Percentiles rank a stretch among this genome's conserved stretches.
phyloP scores from a whole-genome alignment of 2,888 invertebrate species.

The Cryptops parisi region DNA sequence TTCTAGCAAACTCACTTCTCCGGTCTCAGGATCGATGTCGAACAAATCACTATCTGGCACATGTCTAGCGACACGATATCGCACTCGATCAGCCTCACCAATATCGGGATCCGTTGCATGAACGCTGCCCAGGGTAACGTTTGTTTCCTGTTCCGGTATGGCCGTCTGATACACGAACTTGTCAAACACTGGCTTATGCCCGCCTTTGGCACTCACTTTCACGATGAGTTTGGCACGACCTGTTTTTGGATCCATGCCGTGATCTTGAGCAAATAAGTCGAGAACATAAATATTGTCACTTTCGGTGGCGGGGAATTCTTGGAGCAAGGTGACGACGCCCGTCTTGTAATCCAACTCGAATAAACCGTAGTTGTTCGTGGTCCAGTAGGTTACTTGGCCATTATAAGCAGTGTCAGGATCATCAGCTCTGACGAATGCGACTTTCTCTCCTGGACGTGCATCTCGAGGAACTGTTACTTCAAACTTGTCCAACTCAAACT shows the following conservation, averaged over 20 bases:
- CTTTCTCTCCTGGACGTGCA: constrained; percentile 22
- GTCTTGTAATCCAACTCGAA: constrained; percentile 25
- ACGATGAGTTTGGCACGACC: constrained; percentile 23
- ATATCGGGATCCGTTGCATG: constrained; percentile 22
- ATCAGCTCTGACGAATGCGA: constrained; percentile 23
- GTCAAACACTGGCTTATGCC: constrained; percentile 25
- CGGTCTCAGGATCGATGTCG: constrained; percentile 22
- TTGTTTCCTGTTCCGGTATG: constrained; percentile 23
- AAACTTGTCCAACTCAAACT: constrained; percentile 24
- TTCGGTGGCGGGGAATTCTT: constrained; percentile 17
- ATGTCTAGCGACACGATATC: constrained; percentile 21
- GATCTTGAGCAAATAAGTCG: constrained; percentile 25
- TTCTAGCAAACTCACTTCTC: constrained; percentile 21
- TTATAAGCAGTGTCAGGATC: constrained; percentile 26
- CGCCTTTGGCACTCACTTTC: constrained; percentile 19
- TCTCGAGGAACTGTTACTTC: constrained; percentile 23
- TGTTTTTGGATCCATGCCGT: constrained; percentile 24
- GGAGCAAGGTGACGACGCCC: constrained; percentile 22
- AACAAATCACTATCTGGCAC: constrained; percentile 20
- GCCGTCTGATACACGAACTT: constrained; percentile 23
- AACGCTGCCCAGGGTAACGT: constrained; percentile 21
- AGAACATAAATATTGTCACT: constrained; percentile 22
- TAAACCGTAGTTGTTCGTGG: constrained; percentile 25
- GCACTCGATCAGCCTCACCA: constrained; percentile 21
- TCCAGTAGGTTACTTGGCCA: constrained; percentile 26